Percentiles rank a stretch among this genome's conserved stretches.
phyloP scores from a whole-genome alignment of 2,797 vertebrate genomes.

The Sebastiscus tertius region DNA sequence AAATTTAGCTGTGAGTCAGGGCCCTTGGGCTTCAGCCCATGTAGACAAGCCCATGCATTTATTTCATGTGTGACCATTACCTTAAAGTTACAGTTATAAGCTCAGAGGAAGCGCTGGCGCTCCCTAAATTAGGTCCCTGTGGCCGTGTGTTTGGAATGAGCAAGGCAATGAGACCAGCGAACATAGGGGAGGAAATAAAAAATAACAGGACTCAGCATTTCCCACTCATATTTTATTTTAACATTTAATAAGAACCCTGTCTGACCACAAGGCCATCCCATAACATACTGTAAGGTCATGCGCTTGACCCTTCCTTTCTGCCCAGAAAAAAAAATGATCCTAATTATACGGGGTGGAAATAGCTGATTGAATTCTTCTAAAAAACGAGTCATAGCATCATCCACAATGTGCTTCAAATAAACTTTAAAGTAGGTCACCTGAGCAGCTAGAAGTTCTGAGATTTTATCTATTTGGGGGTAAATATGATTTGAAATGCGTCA shows the following conservation, averaged over 20 bases:
- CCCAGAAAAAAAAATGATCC: slow-evolving; percentile 19
- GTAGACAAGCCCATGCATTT: slow-evolving; percentile 11
- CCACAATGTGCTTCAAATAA: slow-evolving; percentile 1
- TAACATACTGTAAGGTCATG: slow-evolving; percentile 24
- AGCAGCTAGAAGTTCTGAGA: not conserved
- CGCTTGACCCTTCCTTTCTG: slow-evolving; percentile 14
- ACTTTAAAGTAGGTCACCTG: slow-evolving; percentile 41
- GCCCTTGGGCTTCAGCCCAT: slow-evolving; percentile 1
- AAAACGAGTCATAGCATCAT: not conserved
- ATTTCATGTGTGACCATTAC: slow-evolving; percentile 45
- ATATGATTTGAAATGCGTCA: not conserved
- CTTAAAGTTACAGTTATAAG: slow-evolving; percentile 44
- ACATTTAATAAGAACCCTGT: slow-evolving; percentile 48
- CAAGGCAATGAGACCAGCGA: slow-evolving; percentile 21
- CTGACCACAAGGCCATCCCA: slow-evolving; percentile 28
- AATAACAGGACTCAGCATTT: slow-evolving; percentile 43
- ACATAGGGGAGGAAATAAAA: not conserved
- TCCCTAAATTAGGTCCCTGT: slow-evolving; percentile 61
- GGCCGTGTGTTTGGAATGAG: slow-evolving; percentile 40
- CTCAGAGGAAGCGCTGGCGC: slow-evolving; percentile 8
- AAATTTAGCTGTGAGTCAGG: slow-evolving; percentile 10
- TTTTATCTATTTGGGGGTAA: not conserved
- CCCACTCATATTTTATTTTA: slow-evolving; percentile 38
- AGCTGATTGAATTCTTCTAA: slow-evolving; percentile 45
- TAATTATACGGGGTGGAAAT: slow-evolving; percentile 52